Conservation (phyloP, 2,888 invertebrate genomes). For the Pecten maximus region DNA sequence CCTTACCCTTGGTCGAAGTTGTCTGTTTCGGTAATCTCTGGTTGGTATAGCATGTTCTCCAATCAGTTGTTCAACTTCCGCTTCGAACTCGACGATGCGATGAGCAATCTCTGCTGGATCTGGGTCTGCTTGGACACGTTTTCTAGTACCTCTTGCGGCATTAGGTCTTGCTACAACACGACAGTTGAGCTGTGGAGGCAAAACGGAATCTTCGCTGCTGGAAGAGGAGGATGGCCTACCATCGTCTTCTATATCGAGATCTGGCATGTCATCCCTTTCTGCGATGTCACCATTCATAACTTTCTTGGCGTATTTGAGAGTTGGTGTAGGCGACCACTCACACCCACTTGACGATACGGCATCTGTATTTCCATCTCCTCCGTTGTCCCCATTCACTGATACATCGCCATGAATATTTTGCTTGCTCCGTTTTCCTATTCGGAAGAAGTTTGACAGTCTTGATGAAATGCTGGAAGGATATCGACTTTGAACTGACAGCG, state of each 20-base stretch:
- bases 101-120: background rate
- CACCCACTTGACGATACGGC: background rate
- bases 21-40: constrained; percentile 20
- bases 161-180: background rate
- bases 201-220: background rate
- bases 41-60: background rate
- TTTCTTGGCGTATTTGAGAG: background rate
- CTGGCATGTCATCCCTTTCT: background rate
- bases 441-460: too few species aligned
- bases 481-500: too few species aligned
- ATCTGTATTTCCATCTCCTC: background rate
- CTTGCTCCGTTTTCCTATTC: too few species aligned
- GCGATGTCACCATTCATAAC: background rate
- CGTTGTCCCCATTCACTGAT: background rate
- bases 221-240: constrained; percentile 14
- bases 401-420: background rate
- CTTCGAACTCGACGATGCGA: background rate
- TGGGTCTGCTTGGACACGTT: background rate
- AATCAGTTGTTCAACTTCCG: constrained; percentile 8
- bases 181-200: background rate
- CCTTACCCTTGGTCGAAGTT: constrained; percentile 8
- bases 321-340: background rate
- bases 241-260: background rate
- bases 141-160: background rate
- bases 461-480: too few species aligned